A percentile compares a stretch with the other conserved stretches of the same genome.
Conservation (phyloP, 2,797 vertebrate genomes). For the Petrocephalus sullivani region DNA sequence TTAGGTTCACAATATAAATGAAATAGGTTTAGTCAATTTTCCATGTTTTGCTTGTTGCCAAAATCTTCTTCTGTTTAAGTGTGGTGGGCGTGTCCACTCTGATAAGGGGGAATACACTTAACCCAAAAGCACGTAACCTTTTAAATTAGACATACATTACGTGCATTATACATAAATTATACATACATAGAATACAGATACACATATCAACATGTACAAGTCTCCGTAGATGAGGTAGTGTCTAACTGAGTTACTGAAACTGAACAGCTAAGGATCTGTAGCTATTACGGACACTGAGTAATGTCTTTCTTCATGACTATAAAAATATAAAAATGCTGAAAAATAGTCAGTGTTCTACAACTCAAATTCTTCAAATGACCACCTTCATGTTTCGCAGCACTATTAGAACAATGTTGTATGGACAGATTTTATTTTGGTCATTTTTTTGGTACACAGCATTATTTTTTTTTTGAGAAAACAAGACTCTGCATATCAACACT, state of each 20-base stretch:
- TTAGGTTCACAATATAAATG: no score
- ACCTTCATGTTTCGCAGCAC: neutral
- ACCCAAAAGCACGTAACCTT: neutral
- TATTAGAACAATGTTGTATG: neutral
- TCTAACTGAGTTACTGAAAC: neutral
- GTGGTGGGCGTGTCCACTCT: neutral
- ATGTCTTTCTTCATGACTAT: neutral
- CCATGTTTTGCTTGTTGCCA: no score
- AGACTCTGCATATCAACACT: neutral
- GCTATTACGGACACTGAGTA: neutral
- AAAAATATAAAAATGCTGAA: neutral
- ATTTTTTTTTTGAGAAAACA: neutral
- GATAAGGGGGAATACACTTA: neutral
- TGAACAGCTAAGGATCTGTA: neutral
- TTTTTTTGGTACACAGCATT: neutral
- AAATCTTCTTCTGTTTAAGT: neutral
- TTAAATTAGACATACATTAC: no score
- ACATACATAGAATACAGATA: no score
- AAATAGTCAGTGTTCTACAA: neutral
- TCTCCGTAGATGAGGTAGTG: no score
- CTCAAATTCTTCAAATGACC: neutral
- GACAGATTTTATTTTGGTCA: neutral
- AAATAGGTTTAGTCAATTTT: no score
- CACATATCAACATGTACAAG: no score
- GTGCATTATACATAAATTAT: no score